Conservation (phyloP, 2,888 invertebrate genomes). For the Sphinx pinastri region DNA sequence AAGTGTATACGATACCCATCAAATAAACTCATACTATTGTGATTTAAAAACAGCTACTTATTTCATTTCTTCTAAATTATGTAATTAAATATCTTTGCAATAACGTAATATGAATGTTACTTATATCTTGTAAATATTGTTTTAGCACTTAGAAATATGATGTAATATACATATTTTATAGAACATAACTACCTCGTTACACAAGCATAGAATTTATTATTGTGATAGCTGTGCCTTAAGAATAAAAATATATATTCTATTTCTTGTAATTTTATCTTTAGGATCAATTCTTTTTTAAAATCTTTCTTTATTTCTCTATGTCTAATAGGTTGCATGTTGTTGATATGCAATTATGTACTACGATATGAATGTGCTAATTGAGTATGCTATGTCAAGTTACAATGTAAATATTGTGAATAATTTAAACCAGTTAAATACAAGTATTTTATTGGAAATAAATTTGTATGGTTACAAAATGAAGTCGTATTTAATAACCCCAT, state of each 20-base stretch:
- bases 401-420: slow-evolving; percentile 45
- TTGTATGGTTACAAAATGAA: slow-evolving; percentile 29
- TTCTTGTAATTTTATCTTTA: neutral
- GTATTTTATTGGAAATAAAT: slow-evolving; percentile 31
- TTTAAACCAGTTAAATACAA: slow-evolving; percentile 36
- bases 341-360: neutral
- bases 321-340: neutral
- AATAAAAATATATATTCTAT: slow-evolving; percentile 31
- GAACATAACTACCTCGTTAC: slow-evolving; percentile 43
- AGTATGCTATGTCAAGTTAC: slow-evolving; percentile 8
- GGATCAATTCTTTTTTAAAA: neutral
- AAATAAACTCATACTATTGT: slow-evolving; percentile 19
- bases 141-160: slow-evolving; percentile 4
- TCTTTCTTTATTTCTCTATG: neutral
- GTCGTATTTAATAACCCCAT: neutral
- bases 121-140: slow-evolving; percentile 16
- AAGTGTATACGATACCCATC: slow-evolving; percentile 26
- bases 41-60: slow-evolving; percentile 15
- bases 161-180: slow-evolving; percentile 25
- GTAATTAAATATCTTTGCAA: neutral
- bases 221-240: slow-evolving; percentile 74
- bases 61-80: neutral
- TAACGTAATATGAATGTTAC: neutral
- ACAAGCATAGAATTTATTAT: slow-evolving; percentile 40
- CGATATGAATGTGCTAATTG: neutral